These are phyloP conservation scores for Erebia ligea DNA, from an alignment of 2,888 invertebrate genomes.

Conservation along the genomic window DNA sequence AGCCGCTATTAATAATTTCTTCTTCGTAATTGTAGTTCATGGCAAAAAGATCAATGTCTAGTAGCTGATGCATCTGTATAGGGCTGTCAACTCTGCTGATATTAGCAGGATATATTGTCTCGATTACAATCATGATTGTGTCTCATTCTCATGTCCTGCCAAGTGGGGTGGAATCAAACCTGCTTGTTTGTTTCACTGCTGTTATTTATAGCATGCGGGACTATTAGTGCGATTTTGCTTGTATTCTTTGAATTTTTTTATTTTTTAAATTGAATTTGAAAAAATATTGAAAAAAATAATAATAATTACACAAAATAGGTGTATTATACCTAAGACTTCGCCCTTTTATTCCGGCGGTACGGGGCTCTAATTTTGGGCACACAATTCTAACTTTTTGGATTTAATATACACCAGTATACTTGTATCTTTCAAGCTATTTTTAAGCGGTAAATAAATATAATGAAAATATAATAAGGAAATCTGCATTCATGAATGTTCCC, in stretches of 20 bases:
- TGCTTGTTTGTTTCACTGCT: not conserved
- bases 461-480: too few species aligned
- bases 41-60: slow-evolving; percentile 15
- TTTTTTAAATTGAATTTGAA: too few species aligned
- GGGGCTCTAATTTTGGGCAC: too few species aligned
- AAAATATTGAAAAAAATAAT: too few species aligned
- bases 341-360: too few species aligned
- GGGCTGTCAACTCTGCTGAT: slow-evolving; percentile 7
- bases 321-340: too few species aligned
- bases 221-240: not conserved
- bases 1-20: slow-evolving; percentile 20
- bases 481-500: too few species aligned
- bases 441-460: too few species aligned
- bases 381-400: too few species aligned
- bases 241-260: not conserved
- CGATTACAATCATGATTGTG: slow-evolving; percentile 8
- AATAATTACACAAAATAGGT: too few species aligned
- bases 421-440: too few species aligned
- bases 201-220: not conserved
- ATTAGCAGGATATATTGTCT: slow-evolving; percentile 18
- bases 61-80: not conserved
- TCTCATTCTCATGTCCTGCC: slow-evolving; percentile 4
- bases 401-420: too few species aligned
- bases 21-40: slow-evolving; percentile 22
- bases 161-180: not conserved